Percentiles rank a stretch among this genome's conserved stretches.
phyloP scores from a whole-genome alignment of 1,140 invertebrate species.

The Dysdera silvatica region DNA sequence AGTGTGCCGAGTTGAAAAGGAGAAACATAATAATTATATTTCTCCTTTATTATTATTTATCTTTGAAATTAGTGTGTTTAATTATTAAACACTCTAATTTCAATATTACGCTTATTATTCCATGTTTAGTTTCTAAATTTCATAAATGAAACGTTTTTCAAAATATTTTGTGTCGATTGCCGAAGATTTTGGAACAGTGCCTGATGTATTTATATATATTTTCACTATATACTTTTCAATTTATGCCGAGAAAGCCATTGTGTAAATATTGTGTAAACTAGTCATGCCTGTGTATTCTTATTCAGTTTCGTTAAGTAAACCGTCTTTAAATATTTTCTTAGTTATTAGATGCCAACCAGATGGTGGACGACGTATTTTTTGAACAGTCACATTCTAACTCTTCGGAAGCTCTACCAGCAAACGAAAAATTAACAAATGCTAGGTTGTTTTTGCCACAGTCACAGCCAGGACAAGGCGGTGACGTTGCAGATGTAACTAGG shows the following conservation, averaged over 20 bases:
- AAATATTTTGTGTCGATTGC: neutral
- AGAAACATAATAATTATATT: no score
- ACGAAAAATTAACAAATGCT: constrained; percentile 14
- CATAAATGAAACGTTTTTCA: neutral
- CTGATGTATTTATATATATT: neutral
- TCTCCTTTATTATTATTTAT: no score
- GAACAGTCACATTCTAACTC: constrained; percentile 18
- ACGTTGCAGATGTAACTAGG: constrained; percentile 24
- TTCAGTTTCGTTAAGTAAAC: neutral
- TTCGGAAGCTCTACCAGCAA: constrained; percentile 7
- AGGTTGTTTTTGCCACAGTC: constrained; percentile 17
- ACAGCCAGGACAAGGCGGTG: constrained; percentile 8
- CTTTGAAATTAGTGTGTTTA: no score
- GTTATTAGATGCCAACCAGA: constrained; percentile 22
- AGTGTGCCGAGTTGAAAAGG: no score
- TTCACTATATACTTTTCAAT: no score
- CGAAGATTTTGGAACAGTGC: neutral
- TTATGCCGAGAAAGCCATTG: no score
- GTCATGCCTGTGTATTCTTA: no score
- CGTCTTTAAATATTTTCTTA: constrained; percentile 9
- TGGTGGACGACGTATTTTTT: constrained; percentile 29
- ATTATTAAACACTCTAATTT: no score
- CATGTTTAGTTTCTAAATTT: no score
- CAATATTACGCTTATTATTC: no score
- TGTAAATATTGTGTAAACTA: no score